Conservation (phyloP, 2,888 invertebrate genomes). For the Epistrophella euchroma region DNA sequence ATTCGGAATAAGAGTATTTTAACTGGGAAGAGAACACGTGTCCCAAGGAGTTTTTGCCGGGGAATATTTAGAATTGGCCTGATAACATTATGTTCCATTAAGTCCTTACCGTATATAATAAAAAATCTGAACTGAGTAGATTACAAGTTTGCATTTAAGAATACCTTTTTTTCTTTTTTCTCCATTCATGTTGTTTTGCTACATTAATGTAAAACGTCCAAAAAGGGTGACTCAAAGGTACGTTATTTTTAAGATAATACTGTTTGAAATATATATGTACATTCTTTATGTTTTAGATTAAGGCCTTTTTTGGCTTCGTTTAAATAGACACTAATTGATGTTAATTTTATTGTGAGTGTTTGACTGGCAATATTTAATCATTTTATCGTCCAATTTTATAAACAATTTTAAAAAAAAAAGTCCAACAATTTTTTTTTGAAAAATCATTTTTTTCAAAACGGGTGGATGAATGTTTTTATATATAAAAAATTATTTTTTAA, state of each 20-base stretch:
- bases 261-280: constrained; percentile 17
- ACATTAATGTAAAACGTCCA: constrained; percentile 56
- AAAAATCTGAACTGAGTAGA: constrained; percentile 46
- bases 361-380: constrained; percentile 1
- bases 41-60: no score
- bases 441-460: no score
- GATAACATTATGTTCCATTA: not conserved
- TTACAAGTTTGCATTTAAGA: constrained; percentile 64
- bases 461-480: no score
- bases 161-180: constrained; percentile 62
- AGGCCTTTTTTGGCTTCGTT: not conserved
- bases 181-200: constrained; percentile 72
- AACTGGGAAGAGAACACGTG: no score
- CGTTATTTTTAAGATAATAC: constrained; percentile 76
- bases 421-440: no score
- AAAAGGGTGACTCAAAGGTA: constrained; percentile 83
- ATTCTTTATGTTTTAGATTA: constrained; percentile 1
- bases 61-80: no score
- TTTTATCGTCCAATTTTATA: no score
- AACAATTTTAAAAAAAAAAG: no score
- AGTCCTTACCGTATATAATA: not conserved
- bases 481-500: no score
- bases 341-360: constrained; percentile 19
- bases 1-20: no score
- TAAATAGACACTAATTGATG: not conserved